A percentile compares a stretch with the other conserved stretches of the same genome.
phyloP scores from a whole-genome alignment of 2,888 invertebrate species.

The Drosophila cognata region DNA sequence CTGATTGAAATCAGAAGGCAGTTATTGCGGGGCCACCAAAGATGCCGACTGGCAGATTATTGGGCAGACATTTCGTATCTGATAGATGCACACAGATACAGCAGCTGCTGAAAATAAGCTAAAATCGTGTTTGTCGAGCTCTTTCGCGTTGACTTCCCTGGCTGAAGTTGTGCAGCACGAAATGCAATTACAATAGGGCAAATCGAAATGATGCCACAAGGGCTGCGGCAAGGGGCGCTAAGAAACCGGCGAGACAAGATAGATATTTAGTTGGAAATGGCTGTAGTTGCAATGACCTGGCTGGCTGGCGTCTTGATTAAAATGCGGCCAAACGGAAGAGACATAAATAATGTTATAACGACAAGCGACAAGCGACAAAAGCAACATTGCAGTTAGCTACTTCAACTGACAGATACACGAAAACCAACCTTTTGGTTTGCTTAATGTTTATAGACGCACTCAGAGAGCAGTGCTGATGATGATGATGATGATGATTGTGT shows the following conservation, averaged over 20 bases:
- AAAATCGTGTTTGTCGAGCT: conserved; percentile 58
- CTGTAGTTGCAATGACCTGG: conserved; percentile 42
- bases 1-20: conserved; percentile 73
- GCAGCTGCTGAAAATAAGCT: conserved; percentile 15
- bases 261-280: conserved; percentile 42
- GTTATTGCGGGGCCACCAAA: conserved; percentile 69
- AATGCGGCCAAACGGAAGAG: conserved; percentile 72
- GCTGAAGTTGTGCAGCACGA: conserved; percentile 63
- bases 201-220: conserved; percentile 51
- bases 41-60: conserved; percentile 73
- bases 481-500: conserved; percentile 13
- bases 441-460: conserved; percentile 25
- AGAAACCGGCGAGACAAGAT: conserved; percentile 15
- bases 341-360: conserved; percentile 70
- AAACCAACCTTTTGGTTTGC: conserved; percentile 40
- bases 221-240: not conserved
- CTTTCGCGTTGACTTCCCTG: conserved; percentile 43
- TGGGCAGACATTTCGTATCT: conserved; percentile 46
- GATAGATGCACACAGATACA: conserved; percentile 29
- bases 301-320: conserved; percentile 58
- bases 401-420: conserved; percentile 36
- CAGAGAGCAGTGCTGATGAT: conserved; percentile 7
- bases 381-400: conserved; percentile 5
- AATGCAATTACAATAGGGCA: conserved; percentile 80
- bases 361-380: conserved; percentile 4